Percentiles rank a stretch among this genome's conserved stretches.
Evolutionary conservation across 2,113 vertebrate species (phyloP).

Genomic region (Leucosticte australis): DNA sequence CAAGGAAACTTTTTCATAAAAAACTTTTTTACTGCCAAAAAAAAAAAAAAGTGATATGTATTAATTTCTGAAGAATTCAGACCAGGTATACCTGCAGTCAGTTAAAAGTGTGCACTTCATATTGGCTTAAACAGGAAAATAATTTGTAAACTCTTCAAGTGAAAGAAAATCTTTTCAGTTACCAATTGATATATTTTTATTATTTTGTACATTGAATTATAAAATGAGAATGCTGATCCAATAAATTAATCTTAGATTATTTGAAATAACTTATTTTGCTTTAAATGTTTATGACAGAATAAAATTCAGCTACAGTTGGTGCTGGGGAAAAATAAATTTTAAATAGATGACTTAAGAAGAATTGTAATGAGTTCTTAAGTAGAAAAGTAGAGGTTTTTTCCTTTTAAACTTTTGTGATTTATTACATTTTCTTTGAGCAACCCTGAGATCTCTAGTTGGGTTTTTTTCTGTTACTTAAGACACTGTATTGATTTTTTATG

Average conservation of each 20-base stretch:
- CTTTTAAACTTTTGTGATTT: neutral
- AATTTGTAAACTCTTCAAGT: neutral
- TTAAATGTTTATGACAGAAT: neutral
- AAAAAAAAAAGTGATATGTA: neutral
- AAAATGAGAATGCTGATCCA: neutral
- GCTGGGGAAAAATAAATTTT: neutral
- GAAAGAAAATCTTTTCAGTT: neutral
- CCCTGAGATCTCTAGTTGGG: neutral
- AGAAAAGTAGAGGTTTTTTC: neutral
- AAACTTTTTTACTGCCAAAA: rapidly evolving
- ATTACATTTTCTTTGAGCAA: neutral
- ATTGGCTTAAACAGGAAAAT: neutral
- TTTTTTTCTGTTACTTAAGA: neutral
- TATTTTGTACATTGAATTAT: neutral
- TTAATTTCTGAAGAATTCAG: neutral
- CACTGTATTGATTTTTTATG: neutral
- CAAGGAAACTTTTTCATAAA: neutral
- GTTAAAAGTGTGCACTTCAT: neutral
- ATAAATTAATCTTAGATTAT: neutral
- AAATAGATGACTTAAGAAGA: neutral
- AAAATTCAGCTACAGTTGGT: neutral
- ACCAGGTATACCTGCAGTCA: neutral
- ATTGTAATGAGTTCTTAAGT: neutral
- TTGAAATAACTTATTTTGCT: neutral
- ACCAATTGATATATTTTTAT: neutral